Evolutionary conservation across 2,113 vertebrate species (phyloP), one percentile per base, ranked within the genome.

Genomic region (Syngnathus scovelli): DNA sequence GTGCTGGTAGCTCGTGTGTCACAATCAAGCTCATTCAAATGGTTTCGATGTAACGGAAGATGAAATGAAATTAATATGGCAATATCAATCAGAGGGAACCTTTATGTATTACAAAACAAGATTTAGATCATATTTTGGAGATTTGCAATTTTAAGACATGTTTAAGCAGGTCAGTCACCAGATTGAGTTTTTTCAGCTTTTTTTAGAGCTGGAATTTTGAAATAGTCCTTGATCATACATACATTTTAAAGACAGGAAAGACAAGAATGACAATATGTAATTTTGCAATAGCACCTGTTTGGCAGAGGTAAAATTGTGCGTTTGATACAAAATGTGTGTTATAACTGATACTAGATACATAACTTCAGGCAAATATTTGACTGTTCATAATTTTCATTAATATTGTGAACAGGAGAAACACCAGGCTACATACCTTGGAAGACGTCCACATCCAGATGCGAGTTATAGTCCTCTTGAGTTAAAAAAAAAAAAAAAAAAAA

Each of bases 361-460:
- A 43, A 62, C 5, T 23, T 21, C 27, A 43, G 11, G 60, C 23
- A 43, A 41, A 62, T 43, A 62, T 41, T 62, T 41, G n/a, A 5
- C 60, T 43, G 60, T 0, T 54, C 68, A 66, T 61, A 68, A 69
- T 27, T 13, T 49, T 48, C 15, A 48, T 48, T 48, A 48, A 48
- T 48, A 5, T 64, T 38, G 37, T 70, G 46, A 69, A 59, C 75
- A 65, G 59, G 62, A 52, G 27, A 4, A 52, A 36, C 43, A 77
- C 60, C 12, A 62, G 19, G 64, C 36, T 61, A 83, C 87, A 56
- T 86, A 87, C 87, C 86, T 85, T 89, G 87, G 86, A 84, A 89
- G 88, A 88, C 85, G 65, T 83, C 79, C 83, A 76, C 82, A 66
- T 78, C 66, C 62, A 64, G 70, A 16, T 13, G 78, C 83, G 78